phyloP scores from a whole-genome alignment of 2,888 invertebrate genomes.

The Drosophila kambysellisi region DNA sequence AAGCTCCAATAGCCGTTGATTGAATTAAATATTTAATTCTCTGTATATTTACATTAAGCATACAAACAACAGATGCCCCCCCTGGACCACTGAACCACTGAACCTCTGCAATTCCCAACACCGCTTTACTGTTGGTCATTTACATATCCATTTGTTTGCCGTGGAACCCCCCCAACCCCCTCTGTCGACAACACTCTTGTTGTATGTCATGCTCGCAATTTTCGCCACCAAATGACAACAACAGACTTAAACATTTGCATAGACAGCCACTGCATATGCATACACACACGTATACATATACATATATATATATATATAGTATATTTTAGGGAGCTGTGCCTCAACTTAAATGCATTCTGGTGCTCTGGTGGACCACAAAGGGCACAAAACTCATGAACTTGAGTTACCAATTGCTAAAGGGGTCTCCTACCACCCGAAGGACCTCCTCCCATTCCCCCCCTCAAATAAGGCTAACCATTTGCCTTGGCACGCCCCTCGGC shows the following conservation, averaged over 20 bases:
- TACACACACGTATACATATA: conserved; percentile 4
- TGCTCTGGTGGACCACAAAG: conserved; percentile 48
- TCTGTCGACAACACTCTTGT: conserved; percentile 18
- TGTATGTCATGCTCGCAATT: conserved; percentile 69
- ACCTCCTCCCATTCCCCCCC: background rate
- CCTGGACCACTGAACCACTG: background rate
- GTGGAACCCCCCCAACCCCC: conserved; percentile 1
- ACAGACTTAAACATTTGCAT: conserved; percentile 85
- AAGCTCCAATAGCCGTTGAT: conserved; percentile 39
- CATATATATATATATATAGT: conserved; percentile 29
- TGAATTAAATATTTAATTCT: conserved; percentile 66
- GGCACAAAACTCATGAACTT: conserved; percentile 59
- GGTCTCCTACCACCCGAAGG: background rate
- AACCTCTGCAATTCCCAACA: background rate
- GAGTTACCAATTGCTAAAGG: conserved; percentile 32
- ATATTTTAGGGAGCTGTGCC: conserved; percentile 29
- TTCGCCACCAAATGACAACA: conserved; percentile 82
- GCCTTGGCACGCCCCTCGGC: conserved; percentile 53
- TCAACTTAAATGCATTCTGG: conserved; percentile 70
- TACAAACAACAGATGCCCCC: conserved; percentile 6
- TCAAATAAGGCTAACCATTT: conserved; percentile 6
- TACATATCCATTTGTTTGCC: conserved; percentile 58
- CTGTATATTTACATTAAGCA: conserved; percentile 58
- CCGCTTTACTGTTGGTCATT: conserved; percentile 9
- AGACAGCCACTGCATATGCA: conserved; percentile 72